Evolutionary conservation across 2,797 vertebrate genomes (phyloP).

Genomic region (Threskiornis aethiopicus): DNA sequence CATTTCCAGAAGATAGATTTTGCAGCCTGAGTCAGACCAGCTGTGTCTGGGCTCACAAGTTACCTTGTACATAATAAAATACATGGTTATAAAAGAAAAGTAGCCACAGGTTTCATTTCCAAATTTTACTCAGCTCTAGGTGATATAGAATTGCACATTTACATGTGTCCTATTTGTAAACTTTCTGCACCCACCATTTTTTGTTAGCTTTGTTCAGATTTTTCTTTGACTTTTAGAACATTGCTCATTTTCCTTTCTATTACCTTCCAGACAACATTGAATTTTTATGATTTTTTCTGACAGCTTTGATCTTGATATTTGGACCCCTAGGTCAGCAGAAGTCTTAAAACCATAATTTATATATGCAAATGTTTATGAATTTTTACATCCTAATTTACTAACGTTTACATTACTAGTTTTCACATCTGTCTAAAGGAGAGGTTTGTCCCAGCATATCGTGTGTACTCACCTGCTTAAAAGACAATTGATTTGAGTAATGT

Average conservation of each 20-base stretch:
- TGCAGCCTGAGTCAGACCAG: not conserved
- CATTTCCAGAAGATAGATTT: not conserved
- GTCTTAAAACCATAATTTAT: not conserved
- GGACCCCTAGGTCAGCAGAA: not conserved
- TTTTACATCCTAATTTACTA: not conserved
- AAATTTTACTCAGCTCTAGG: not conserved
- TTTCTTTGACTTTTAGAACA: not conserved
- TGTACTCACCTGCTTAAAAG: not conserved
- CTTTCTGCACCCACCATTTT: not conserved
- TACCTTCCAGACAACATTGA: not conserved
- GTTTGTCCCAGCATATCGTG: not conserved
- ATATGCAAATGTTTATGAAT: not conserved
- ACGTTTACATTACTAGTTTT: not conserved
- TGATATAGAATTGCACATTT: not conserved
- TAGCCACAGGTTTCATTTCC: not conserved
- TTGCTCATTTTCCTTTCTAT: not conserved
- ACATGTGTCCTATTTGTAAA: not conserved
- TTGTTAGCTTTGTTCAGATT: not conserved
- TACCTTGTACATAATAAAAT: not conserved
- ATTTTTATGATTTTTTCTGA: not conserved
- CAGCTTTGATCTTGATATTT: not conserved
- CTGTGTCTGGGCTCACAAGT: not conserved
- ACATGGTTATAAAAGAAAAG: not conserved
- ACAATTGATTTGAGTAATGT: not conserved
- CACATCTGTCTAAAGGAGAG: not conserved